phyloP scores from a whole-genome alignment of 2,888 invertebrate genomes.

The Apomyelois bistriatella region DNA sequence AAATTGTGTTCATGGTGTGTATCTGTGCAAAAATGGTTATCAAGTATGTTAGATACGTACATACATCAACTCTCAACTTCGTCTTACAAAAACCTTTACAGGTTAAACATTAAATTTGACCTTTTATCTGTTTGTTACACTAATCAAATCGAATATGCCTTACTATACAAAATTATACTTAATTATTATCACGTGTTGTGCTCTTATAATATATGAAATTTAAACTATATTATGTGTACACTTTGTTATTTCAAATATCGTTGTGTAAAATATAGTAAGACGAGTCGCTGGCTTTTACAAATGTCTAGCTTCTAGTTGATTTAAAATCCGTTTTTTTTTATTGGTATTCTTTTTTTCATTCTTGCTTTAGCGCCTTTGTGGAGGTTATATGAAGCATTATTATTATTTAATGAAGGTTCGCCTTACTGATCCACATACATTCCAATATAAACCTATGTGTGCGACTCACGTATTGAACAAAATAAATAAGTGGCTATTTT shows the following conservation, averaged over 20 bases:
- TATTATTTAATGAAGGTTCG: not conserved
- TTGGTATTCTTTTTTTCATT: too few species aligned
- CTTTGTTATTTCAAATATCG: not conserved
- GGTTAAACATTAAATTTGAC: not conserved
- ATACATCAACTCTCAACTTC: too few species aligned
- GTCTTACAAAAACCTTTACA: too few species aligned
- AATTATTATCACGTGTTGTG: not conserved
- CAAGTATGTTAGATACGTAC: too few species aligned
- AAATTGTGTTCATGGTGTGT: too few species aligned
- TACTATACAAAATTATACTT: constrained; percentile 15
- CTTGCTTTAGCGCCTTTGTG: not conserved
- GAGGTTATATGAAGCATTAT: not conserved
- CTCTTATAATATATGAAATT: not conserved
- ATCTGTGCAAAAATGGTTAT: too few species aligned
- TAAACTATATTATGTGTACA: not conserved
- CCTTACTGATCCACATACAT: constrained; percentile 26
- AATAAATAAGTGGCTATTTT: constrained; percentile 48
- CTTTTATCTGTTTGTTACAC: constrained; percentile 15
- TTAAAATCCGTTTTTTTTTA: too few species aligned
- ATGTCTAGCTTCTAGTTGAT: too few species aligned
- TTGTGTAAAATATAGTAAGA: too few species aligned
- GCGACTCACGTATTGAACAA: constrained; percentile 22
- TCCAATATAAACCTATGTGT: constrained; percentile 14
- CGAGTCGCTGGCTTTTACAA: too few species aligned
- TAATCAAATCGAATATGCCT: constrained; percentile 1